Percentiles rank a stretch among this genome's conserved stretches.
These are phyloP conservation scores for Cyanoramphus novaezelandiae DNA, from an alignment of 2,113 vertebrate genomes.

Conservation along the genomic window DNA sequence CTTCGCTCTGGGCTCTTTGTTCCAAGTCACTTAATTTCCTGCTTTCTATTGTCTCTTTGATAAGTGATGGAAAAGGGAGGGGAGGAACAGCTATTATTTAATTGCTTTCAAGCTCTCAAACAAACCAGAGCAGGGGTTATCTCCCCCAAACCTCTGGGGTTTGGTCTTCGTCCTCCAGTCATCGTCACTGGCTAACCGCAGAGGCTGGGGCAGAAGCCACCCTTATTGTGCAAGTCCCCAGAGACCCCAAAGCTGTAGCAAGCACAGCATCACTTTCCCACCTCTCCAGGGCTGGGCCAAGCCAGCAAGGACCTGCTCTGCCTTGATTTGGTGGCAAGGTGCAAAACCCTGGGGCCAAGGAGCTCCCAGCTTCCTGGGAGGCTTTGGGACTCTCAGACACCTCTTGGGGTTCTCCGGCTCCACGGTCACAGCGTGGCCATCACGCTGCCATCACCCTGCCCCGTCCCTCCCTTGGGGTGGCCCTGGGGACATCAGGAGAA, in stretches of 20 bases:
- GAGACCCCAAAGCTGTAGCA: neutral
- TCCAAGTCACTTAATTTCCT: slow-evolving; percentile 52
- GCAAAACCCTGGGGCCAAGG: neutral
- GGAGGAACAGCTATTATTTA: neutral
- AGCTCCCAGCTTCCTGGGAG: neutral
- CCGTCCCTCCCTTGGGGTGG: rapidly evolving
- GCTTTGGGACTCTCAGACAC: neutral
- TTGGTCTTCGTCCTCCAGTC: neutral
- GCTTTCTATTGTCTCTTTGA: slow-evolving; percentile 39
- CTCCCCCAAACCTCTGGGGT: neutral
- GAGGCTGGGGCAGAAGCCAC: neutral
- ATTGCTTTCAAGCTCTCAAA: slow-evolving; percentile 16
- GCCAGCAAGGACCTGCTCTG: neutral
- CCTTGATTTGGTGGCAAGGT: neutral
- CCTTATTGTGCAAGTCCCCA: rapidly evolving
- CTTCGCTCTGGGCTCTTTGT: slow-evolving; percentile 13
- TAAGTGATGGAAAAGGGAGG: neutral
- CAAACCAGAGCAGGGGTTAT: neutral
- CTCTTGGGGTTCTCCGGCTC: neutral
- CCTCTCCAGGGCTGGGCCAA: neutral
- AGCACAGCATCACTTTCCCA: rapidly evolving
- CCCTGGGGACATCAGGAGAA: neutral
- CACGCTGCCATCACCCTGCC: neutral
- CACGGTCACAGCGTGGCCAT: neutral
- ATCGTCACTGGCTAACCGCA: neutral